Base-by-base conservation (phyloP, 2,888 invertebrate genomes). In the Chirona hameri region DNA sequence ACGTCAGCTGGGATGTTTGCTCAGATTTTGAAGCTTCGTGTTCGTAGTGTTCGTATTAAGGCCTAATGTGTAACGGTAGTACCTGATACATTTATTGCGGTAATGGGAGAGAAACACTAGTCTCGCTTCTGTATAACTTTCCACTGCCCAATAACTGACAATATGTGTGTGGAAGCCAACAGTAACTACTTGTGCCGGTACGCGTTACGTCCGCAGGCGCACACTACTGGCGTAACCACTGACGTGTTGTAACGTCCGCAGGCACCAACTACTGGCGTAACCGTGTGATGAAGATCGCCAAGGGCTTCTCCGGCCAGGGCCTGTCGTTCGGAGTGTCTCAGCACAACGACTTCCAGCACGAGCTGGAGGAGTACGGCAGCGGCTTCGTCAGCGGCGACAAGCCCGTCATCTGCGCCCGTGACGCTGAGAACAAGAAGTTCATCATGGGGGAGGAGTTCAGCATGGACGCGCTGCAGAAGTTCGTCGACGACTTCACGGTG, bases 211-310 rank as follows among this genome's bases (percentile, higher is more conserved):
- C 76, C 39, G 46, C 29, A 52, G 48, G 52, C 60, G 97, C 98
- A n/a, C n/a, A 39, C 7, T 39, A 39, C 39, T n/a, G 39, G 39
- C 39, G 39, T 39, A 39, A 39, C 39, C 39, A 39, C 39, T 39
- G 39, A 39, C 39, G 39, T 39, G 39, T 7, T 39, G 39, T 39
- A 5, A 12, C 29, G 27, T 29, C 76, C 39, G 46, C 29, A 52
- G 48, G 52, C 60, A 98, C 98, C 82, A 98, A 99, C 90, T 99
- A 99, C 91, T 99, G 99, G 98, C 93, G 98, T 87, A 98, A 98
- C 90, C 93, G 98, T 85, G 93, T 98, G 82, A 91, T 98, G 86
- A 98, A 98, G 90, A 93, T 95, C 21, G 95, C 94, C 84, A 92
- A 95, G 87, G 91, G 92, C 85, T 90, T 91, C 87, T 88, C 90